These are phyloP conservation scores for Atrina japonica DNA, from an alignment of 2,888 invertebrate species.

Conservation along the genomic window DNA sequence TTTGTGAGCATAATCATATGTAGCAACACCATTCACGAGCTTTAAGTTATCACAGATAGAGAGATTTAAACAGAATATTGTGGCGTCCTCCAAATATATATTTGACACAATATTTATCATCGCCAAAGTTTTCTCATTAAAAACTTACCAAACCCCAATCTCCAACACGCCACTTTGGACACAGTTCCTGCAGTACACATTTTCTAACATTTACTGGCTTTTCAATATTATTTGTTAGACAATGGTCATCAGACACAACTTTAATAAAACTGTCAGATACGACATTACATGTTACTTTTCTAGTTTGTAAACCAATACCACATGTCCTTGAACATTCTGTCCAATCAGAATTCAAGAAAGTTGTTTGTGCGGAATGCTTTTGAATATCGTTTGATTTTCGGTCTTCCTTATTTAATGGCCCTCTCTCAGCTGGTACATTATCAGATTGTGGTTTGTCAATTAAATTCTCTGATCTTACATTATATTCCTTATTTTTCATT, in stretches of 20 bases:
- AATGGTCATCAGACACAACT: constrained; percentile 75
- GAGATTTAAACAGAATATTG: no score
- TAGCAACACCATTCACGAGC: no score
- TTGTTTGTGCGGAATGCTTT: constrained; percentile 31
- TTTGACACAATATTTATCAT: no score
- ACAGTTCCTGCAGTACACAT: constrained; percentile 59
- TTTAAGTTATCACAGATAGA: no score
- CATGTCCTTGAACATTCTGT: constrained; percentile 92
- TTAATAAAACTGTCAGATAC: constrained; percentile 86
- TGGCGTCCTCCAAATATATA: no score
- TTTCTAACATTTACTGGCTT: constrained; percentile 58
- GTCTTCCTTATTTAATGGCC: constrained; percentile 11
- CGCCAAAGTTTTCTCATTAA: no score
- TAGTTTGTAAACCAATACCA: constrained; percentile 88
- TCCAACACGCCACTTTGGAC: constrained; percentile 63
- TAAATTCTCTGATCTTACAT: constrained; percentile 45
- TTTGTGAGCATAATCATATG: no score
- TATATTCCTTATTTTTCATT: constrained; percentile 50
- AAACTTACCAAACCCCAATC: constrained; percentile 68
- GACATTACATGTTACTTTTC: constrained; percentile 85
- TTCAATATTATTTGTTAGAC: constrained; percentile 52
- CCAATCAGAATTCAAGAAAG: constrained; percentile 85
- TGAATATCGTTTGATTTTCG: neutral
- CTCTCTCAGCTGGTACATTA: constrained; percentile 39
- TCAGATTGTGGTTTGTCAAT: constrained; percentile 61